Base-by-base conservation (phyloP, 2,888 invertebrate genomes). In the Euproctis similis region DNA sequence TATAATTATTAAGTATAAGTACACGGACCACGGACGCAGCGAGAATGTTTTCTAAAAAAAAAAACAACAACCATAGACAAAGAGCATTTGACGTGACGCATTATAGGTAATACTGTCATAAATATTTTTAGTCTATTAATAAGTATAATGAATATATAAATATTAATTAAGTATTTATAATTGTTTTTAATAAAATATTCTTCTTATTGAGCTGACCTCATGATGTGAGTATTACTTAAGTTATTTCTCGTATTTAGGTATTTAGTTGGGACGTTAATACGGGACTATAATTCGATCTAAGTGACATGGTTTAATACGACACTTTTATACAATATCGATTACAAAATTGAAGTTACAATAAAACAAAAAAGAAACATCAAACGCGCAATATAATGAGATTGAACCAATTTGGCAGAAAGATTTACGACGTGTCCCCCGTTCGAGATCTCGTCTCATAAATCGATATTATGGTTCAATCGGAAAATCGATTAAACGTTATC, bases 121-220 rank as follows among this genome's bases (percentile, higher is more conserved):
- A 59, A 67, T 76, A 76, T 72, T 70, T 71, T 73, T 74, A 73
- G 70, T 68, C 60, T 55, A 57, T 45, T 53, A 39, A 44, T 53
- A 45, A 56, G 38, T 35, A 42, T n/a, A n/a, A n/a, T n/a, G n/a
- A n/a, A n/a, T n/a, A n/a, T n/a, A n/a, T n/a, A n/a, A n/a, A n/a
- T n/a, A n/a, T n/a, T n/a, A n/a, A n/a, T n/a, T n/a, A n/a, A n/a
- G n/a, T n/a, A n/a, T n/a, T n/a, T n/a, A n/a, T n/a, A n/a, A n/a
- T n/a, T n/a, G n/a, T n/a, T n/a, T n/a, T n/a, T n/a, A n/a, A n/a
- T n/a, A n/a, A n/a, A n/a, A n/a, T n/a, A n/a, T n/a, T n/a, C n/a
- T n/a, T n/a, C n/a, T n/a, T n/a, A n/a, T n/a, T n/a, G n/a, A n/a
- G n/a, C n/a, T n/a, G n/a, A n/a, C n/a, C n/a, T n/a, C n/a, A n/a